Base-by-base conservation (phyloP, 2,797 vertebrate genomes). In the Neosilurus mollespiculum region DNA sequence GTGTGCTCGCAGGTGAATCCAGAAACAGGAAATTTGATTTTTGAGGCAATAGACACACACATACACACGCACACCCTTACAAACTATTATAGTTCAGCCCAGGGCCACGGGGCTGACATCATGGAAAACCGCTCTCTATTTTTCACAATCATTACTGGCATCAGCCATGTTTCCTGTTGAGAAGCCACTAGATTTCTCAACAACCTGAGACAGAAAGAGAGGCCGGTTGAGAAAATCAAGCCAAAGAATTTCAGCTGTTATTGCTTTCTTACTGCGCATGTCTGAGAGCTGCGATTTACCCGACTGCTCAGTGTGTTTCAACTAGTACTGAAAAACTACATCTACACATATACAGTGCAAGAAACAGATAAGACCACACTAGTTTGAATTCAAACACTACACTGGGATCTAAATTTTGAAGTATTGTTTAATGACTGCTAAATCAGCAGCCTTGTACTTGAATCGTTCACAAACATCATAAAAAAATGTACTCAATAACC, bases 131-230 rank as follows among this genome's bases (percentile, higher is more conserved):
- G 75, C 61, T 84, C 88, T 89, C 85, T 53, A 86, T 75, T 88
- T 87, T 90, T 90, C 86, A 88, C 87, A 84, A 86, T 89, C 83
- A 89, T 88, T 88, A 87, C 43, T 58, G 84, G 83, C 84, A 84
- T 81, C 87, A 83, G 86, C 73, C 67, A 58, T 54, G 64, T 78
- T 84, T 88, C 70, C 85, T 89, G 81, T 87, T 70, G 70, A 86
- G 81, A 78, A 75, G 77, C 71, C 78, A 86, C 87, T 77, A 81
- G 77, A 86, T 88, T 87, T 85, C 86, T 85, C 85, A 87, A 88
- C 83, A 83, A 83, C 58, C 86, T 43, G 53, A 65, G 54, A 84
- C 59, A 82, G 20, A 66, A 54, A 84, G 71, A 37, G 65, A 15
- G 75, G 61, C 22, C 30, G 26, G 79, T 54, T 11, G 30, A 16